Conservation (phyloP, 2,113 vertebrate genomes). For the Tringa solitaria region DNA sequence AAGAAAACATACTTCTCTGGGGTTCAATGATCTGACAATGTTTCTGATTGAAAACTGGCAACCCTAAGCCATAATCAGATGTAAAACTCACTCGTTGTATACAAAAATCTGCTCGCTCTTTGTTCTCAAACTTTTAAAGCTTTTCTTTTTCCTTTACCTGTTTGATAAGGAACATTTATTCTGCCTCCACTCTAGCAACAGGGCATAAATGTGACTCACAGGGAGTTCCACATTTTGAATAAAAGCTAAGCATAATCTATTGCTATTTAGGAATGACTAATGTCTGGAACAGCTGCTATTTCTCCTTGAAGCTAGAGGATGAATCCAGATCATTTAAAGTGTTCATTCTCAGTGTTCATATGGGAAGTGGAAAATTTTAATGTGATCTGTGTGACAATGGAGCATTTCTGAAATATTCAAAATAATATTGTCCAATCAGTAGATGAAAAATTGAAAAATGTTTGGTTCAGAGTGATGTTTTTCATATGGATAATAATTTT, state of each 20-base stretch:
- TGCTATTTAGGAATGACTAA: neutral
- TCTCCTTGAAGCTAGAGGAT: neutral
- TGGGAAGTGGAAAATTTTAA: neutral
- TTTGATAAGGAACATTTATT: neutral
- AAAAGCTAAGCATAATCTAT: conserved; percentile 23
- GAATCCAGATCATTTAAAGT: neutral
- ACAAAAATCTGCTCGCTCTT: neutral
- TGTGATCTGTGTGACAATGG: neutral
- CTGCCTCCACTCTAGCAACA: neutral
- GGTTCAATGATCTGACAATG: neutral
- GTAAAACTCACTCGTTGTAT: neutral
- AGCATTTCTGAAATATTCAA: neutral
- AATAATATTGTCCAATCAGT: neutral
- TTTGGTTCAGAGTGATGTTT: conserved; percentile 13
- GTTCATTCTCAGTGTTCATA: neutral
- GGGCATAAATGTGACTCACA: neutral
- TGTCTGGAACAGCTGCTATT: neutral
- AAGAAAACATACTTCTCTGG: neutral
- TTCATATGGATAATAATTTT: conserved; percentile 7
- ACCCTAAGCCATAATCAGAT: neutral
- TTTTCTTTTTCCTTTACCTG: neutral
- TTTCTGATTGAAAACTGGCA: neutral
- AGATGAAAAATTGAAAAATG: neutral
- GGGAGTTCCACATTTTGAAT: neutral
- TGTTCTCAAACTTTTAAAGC: neutral